Evolutionary conservation across 2,113 vertebrate genomes (phyloP).

Genomic region (Ibidorhyncha struthersii): DNA sequence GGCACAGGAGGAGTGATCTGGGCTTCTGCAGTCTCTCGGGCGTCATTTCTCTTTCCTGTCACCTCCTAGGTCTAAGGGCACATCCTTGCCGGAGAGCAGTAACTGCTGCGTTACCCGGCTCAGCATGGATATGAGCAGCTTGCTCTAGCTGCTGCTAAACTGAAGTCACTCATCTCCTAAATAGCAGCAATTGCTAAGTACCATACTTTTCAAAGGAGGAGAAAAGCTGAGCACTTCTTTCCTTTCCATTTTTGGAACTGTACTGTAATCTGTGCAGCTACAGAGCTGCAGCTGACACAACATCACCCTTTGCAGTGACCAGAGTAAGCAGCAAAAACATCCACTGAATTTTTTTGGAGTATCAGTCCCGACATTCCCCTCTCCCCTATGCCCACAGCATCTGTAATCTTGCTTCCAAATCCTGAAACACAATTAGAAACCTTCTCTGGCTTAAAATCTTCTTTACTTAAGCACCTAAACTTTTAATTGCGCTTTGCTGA

Average conservation of each 20-base stretch:
- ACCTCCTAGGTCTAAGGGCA: neutral
- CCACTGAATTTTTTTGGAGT: neutral
- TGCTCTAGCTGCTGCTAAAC: neutral
- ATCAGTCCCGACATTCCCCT: neutral
- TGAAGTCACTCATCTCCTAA: slow-evolving; percentile 18
- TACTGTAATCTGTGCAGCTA: neutral
- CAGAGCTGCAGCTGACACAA: slow-evolving; percentile 15
- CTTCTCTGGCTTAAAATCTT: neutral
- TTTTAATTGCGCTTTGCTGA: neutral
- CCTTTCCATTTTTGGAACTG: slow-evolving; percentile 62
- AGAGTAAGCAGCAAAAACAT: slow-evolving; percentile 5
- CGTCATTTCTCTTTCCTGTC: neutral
- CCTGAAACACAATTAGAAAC: neutral
- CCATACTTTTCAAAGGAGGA: slow-evolving; percentile 30
- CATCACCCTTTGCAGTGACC: neutral
- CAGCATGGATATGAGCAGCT: neutral
- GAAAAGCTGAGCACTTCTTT: slow-evolving; percentile 8
- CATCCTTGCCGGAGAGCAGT: neutral
- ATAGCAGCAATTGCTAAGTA: slow-evolving; percentile 29
- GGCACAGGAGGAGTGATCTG: neutral
- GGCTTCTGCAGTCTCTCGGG: neutral
- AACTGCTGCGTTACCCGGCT: neutral
- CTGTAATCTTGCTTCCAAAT: slow-evolving; percentile 21
- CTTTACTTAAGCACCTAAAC: neutral
- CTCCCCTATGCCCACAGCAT: neutral